Conservation (phyloP, 2,797 vertebrate species). For the Centroberyx gerrardi region DNA sequence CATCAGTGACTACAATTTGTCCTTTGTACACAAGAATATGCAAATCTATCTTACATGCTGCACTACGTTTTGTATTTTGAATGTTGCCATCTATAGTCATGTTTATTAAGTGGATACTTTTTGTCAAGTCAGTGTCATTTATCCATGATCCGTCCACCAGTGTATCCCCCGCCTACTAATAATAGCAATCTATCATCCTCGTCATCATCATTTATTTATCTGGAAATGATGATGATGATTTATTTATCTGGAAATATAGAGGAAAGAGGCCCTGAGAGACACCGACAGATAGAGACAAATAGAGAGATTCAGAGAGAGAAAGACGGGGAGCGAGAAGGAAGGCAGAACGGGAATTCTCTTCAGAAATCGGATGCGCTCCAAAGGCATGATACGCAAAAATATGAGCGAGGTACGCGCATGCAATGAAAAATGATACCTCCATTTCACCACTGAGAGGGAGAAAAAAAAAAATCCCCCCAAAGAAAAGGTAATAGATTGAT, state of each 20-base stretch:
- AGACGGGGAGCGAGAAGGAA: constrained; percentile 2
- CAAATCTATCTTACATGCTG: background rate
- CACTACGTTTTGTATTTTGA: background rate
- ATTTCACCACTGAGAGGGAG: constrained; percentile 22
- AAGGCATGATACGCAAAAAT: constrained; percentile 17
- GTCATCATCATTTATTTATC: constrained; percentile 54
- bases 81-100: no score
- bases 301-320: constrained; percentile 11
- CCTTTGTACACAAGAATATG: background rate
- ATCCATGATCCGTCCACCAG: constrained; percentile 22
- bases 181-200: constrained; percentile 27
- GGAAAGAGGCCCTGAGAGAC: constrained; percentile 21
- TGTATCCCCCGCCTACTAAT: background rate
- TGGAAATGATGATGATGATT: background rate
- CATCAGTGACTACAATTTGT: background rate
- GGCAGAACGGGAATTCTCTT: constrained; percentile 17
- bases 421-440: constrained; percentile 55
- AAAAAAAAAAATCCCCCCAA: background rate
- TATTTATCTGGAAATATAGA: constrained; percentile 45
- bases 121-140: constrained; percentile 1
- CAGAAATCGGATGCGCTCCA: constrained; percentile 45
- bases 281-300: background rate
- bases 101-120: background rate
- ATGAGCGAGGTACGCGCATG: constrained; percentile 2
- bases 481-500: constrained; percentile 65